phyloP scores from a whole-genome alignment of 92 coral and sea anemone genomes.

The Heteractis magnifica region DNA sequence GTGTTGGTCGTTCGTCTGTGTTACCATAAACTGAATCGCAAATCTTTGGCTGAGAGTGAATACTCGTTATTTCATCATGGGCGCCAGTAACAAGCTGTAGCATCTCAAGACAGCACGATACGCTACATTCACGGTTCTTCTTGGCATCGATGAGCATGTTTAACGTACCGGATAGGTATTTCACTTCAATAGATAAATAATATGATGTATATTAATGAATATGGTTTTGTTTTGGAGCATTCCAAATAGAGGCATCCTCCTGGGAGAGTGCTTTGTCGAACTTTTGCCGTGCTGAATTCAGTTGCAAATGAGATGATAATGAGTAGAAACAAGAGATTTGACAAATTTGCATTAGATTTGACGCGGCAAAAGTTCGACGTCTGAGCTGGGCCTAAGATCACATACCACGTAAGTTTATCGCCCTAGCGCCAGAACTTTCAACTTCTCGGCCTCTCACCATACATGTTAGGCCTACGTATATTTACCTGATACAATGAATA shows the following conservation, averaged over 20 bases:
- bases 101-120: not conserved
- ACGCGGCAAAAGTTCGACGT: too few species aligned
- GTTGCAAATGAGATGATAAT: too few species aligned
- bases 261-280: too few species aligned
- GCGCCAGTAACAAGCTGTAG: not conserved
- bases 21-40: not conserved
- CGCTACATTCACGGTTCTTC: not conserved
- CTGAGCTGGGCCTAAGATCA: too few species aligned
- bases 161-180: not conserved
- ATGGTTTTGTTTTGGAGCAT: too few species aligned
- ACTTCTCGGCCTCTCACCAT: not conserved
- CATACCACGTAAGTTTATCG: too few species aligned
- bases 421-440: too few species aligned
- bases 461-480: not conserved
- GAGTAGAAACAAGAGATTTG: too few species aligned
- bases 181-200: not conserved
- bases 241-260: too few species aligned
- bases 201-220: too few species aligned
- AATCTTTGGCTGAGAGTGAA: not conserved
- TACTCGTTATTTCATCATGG: not conserved
- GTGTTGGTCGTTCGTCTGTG: not conserved
- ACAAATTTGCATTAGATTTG: too few species aligned
- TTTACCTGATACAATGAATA: conserved; percentile 10
- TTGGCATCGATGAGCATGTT: not conserved
- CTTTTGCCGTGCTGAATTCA: too few species aligned